phyloP scores from a whole-genome alignment of 2,797 vertebrate species.

The Tokudaia tokunoshimensis region DNA sequence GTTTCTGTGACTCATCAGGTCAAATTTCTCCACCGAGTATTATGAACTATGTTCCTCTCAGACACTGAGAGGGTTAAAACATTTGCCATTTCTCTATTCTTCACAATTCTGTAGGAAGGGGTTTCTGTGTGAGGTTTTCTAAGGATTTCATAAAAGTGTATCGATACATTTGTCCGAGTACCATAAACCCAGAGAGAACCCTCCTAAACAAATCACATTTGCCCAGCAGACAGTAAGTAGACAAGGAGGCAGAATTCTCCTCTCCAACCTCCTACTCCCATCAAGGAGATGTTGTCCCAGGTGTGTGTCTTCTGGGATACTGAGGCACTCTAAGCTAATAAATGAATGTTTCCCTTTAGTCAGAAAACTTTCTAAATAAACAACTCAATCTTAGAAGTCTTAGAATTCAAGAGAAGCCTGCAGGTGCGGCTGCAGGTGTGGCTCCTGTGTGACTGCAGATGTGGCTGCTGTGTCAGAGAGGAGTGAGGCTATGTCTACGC shows the following conservation, averaged over 20 bases:
- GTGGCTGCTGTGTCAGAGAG: background rate
- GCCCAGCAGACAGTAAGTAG: background rate
- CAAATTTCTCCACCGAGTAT: background rate
- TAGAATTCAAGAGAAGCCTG: background rate
- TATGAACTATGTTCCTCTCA: too few relatives aligned
- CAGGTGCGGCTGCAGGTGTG: too few relatives aligned
- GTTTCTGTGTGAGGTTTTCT: fast-evolving
- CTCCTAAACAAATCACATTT: background rate
- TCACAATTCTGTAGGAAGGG: background rate
- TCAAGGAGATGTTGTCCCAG: background rate
- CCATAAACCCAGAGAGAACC: fast-evolving
- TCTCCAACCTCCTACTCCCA: too few relatives aligned
- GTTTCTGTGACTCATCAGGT: background rate
- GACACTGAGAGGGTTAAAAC: background rate
- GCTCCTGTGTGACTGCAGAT: too few relatives aligned
- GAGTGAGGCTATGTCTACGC: background rate
- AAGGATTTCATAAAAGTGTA: background rate
- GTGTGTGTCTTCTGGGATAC: background rate
- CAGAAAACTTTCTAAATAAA: background rate
- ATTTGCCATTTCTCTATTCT: background rate
- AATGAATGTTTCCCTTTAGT: background rate
- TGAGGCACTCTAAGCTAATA: too few relatives aligned
- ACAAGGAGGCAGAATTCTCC: background rate
- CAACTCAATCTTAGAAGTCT: background rate
- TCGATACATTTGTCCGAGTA: fast-evolving